Base-by-base conservation (phyloP, 2,113 vertebrate genomes). In the Elephantulus edwardii region DNA sequence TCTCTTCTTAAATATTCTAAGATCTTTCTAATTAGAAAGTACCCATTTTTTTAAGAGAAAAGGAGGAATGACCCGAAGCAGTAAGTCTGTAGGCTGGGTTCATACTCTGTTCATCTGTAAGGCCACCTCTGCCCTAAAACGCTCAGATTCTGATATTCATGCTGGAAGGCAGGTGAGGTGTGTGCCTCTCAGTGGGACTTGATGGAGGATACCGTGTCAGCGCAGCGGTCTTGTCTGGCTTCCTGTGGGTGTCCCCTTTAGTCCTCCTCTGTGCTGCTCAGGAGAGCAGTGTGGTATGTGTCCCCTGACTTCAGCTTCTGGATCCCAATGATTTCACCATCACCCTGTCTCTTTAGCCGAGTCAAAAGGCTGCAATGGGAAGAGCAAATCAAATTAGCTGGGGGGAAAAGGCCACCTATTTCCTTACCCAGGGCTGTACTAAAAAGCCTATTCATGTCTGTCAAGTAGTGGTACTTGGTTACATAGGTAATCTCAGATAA, bases 211-310 rank as follows among this genome's bases (percentile, higher is more conserved):
- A 74, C 42, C 76, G 81, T 16, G 78, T 13, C 68, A 56, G 66
- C 62, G 91, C 5, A 52, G 78, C 54, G 91, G 60, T 66, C 54
- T 35, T 13, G 60, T 66, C 54, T 35, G 26, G n/a, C 64, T 35
- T 66, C 64, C 16, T 35, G 7, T 35, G 1, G 0, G 5, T 4
- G 16, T 35, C 38, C 48, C 2, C 35, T 19, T 94, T 93, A 98
- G 20, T 98, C 98, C 20, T 98, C 98, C 4, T 98, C 97, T 0
- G 97, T 98, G n/a, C 86, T 94, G 0, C 92, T 95, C 46, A 98
- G 6, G 46, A 98, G 97, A 75, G 97, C 44, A 0, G 77, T 71
- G 1, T 92, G 97, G 85, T 95, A 93, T 20, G 75, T 86, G 5
- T 12, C 66, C 33, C 93, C 87, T 0, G 50, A 4, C n/a, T 90